Conservation (phyloP, 1,140 invertebrate species). For the Micrasema minimum region DNA sequence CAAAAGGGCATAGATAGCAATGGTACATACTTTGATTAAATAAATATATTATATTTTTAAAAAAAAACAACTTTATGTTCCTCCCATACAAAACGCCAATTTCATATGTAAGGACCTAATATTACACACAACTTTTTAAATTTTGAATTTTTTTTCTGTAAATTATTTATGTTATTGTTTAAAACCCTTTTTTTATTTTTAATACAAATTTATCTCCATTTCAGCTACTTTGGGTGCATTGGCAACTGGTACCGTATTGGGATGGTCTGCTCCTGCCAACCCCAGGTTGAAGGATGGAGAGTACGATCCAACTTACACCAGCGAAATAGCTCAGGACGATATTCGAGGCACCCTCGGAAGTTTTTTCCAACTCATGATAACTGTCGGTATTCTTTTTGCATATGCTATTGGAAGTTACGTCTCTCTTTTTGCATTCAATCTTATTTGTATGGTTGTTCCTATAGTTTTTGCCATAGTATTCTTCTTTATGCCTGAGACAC, state of each 20-base stretch:
- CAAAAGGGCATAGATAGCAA: too few species aligned
- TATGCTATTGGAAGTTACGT: constrained; percentile 74
- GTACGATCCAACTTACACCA: constrained; percentile 80
- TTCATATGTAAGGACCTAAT: too few species aligned
- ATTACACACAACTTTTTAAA: too few species aligned
- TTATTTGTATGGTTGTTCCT: constrained; percentile 75
- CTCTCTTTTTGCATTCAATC: constrained; percentile 71
- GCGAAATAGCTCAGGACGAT: constrained; percentile 82
- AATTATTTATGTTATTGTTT: too few species aligned
- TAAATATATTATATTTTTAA: too few species aligned
- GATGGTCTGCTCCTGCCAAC: constrained; percentile 81
- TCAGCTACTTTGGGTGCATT: constrained; percentile 69
- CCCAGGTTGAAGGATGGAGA: constrained; percentile 60
- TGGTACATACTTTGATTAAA: too few species aligned
- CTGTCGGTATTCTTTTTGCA: constrained; percentile 76
- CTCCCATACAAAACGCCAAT: too few species aligned
- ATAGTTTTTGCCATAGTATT: constrained; percentile 74
- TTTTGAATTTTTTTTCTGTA: too few species aligned
- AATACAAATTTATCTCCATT: constrained; percentile 47
- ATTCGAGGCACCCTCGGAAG: constrained; percentile 83
- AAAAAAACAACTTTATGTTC: too few species aligned
- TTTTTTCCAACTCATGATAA: constrained; percentile 82
- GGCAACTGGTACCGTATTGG: constrained; percentile 72
- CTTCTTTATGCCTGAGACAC: constrained; percentile 85
- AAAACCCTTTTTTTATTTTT: too few species aligned